phyloP scores from a whole-genome alignment of 2,888 invertebrate genomes.

The Clusia tigrina region DNA sequence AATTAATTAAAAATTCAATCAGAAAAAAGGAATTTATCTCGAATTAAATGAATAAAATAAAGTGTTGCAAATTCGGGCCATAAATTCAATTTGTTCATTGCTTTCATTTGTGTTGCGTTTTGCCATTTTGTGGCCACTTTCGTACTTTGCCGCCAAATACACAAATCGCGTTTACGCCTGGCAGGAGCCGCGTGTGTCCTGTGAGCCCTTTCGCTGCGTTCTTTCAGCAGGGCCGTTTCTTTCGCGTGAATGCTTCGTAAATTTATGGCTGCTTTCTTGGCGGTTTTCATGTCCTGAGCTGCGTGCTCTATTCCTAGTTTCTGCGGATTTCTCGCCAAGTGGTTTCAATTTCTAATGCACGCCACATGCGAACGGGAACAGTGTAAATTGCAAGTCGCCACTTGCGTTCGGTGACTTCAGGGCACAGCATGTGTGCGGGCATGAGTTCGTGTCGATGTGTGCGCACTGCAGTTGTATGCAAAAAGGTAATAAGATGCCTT shows the following conservation, averaged over 20 bases:
- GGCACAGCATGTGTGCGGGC: conserved; percentile 25
- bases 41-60: neutral
- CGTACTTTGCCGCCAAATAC: neutral
- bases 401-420: too few species aligned
- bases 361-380: neutral
- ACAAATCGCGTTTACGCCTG: neutral
- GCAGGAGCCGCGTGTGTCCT: neutral
- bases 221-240: neutral
- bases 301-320: too few species aligned
- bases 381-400: neutral
- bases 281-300: neutral
- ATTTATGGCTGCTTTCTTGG: too few species aligned
- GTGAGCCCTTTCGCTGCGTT: neutral
- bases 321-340: neutral
- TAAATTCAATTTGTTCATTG: too few species aligned
- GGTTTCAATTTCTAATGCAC: neutral
- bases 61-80: neutral
- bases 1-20: neutral
- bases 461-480: neutral
- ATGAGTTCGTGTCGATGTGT: conserved; percentile 9
- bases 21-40: neutral
- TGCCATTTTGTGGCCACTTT: neutral
- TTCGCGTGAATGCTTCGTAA: neutral
- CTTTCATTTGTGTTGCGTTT: too few species aligned
- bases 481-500: conserved; percentile 19